Conservation (phyloP, 2,888 invertebrate genomes). For the Sinelater perroti region DNA sequence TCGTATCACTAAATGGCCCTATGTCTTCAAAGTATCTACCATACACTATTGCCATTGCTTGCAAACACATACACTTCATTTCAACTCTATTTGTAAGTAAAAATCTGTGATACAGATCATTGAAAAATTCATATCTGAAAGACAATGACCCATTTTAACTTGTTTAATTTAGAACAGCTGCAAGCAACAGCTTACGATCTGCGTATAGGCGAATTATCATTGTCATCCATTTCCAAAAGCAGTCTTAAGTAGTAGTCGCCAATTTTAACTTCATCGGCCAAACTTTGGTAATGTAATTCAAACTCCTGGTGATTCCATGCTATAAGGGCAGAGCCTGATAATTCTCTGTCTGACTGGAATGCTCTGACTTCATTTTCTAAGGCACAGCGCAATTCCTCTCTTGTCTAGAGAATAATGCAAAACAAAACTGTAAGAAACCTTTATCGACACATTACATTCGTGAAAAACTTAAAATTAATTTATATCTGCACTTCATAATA, state of each 20-base stretch:
- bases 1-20: constrained; percentile 95
- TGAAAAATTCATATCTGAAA: constrained; percentile 92
- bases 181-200: constrained; percentile 77
- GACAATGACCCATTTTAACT: no score
- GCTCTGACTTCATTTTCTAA: constrained; percentile 93
- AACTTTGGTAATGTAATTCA: constrained; percentile 91
- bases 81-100: constrained; percentile 90
- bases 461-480: no score
- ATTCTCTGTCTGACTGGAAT: constrained; percentile 89
- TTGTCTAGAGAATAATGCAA: constrained; percentile 66
- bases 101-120: constrained; percentile 97
- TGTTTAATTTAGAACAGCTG: no score
- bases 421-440: background rate
- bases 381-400: constrained; percentile 92
- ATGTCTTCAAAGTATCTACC: constrained; percentile 96
- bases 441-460: no score
- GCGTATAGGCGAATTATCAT: constrained; percentile 85
- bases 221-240: constrained; percentile 89
- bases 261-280: constrained; percentile 96
- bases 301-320: constrained; percentile 99
- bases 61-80: constrained; percentile 97
- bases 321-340: constrained; percentile 80
- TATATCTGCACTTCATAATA: no score
- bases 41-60: constrained; percentile 98
- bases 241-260: constrained; percentile 97